These are phyloP conservation scores for Clarias batrachus DNA, from an alignment of 2,113 vertebrate genomes.

Conservation along the genomic window DNA sequence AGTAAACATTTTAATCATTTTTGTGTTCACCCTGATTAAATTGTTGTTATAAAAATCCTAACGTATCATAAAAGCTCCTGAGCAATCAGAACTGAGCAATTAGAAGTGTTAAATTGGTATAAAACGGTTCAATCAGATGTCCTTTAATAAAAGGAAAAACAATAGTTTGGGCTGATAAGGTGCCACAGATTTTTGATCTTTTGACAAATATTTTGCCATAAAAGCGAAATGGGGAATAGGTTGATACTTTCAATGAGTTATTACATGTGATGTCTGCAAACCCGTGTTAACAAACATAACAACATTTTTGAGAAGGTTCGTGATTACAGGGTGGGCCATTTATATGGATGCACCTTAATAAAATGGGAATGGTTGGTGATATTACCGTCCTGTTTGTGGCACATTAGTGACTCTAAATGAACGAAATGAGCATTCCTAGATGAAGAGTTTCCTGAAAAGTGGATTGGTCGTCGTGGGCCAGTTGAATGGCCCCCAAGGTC, in stretches of 20 bases:
- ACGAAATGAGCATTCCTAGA: too few relatives aligned
- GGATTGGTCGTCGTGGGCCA: too few relatives aligned
- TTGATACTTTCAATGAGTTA: not conserved
- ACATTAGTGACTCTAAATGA: too few relatives aligned
- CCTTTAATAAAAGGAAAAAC: not conserved
- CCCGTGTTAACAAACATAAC: not conserved
- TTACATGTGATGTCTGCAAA: not conserved
- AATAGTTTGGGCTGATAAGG: not conserved
- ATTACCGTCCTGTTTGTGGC: too few relatives aligned
- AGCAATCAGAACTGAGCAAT: not conserved
- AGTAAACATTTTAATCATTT: not conserved
- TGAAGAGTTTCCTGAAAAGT: too few relatives aligned
- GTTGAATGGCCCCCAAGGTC: too few relatives aligned
- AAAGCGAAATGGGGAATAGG: not conserved
- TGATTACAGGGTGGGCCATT: too few relatives aligned
- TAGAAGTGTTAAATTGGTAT: not conserved
- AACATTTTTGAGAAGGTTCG: not conserved
- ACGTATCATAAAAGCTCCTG: not conserved
- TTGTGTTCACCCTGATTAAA: not conserved
- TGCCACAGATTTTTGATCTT: not conserved
- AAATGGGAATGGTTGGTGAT: too few relatives aligned
- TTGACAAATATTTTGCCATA: not conserved
- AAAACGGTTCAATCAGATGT: not conserved
- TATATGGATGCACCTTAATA: too few relatives aligned
- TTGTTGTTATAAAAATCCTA: not conserved